Percentiles rank a stretch among this genome's conserved stretches.
These are phyloP conservation scores for Caenorhabditis sulstoni DNA, from an alignment of 2,888 invertebrate genomes.

Conservation along the genomic window DNA sequence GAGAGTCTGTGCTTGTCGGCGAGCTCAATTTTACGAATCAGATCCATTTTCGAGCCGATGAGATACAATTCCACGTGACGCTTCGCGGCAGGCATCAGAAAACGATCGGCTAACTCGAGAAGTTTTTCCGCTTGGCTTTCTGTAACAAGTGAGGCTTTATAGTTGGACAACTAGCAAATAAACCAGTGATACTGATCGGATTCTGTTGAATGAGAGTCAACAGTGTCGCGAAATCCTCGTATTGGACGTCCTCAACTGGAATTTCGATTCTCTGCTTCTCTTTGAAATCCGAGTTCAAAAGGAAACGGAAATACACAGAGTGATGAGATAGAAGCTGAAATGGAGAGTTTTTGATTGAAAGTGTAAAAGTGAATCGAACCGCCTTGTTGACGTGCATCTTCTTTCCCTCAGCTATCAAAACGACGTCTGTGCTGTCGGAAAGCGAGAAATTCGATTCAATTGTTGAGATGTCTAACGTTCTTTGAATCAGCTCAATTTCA, in stretches of 20 bases:
- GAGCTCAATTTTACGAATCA: too few relatives aligned
- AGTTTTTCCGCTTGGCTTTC: too few relatives aligned
- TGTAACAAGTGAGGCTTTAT: too few relatives aligned
- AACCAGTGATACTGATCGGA: neutral
- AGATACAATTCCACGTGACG: too few relatives aligned
- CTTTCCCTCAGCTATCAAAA: neutral
- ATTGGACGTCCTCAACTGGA: conserved; percentile 10
- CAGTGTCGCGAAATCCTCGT: conserved; percentile 1
- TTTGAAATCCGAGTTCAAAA: conserved; percentile 23
- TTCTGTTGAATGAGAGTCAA: conserved; percentile 3
- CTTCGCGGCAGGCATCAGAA: too few relatives aligned
- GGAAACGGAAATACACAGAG: conserved; percentile 5
- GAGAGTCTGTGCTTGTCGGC: too few relatives aligned
- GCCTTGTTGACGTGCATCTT: neutral
- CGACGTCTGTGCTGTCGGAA: neutral
- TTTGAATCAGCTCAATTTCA: too few relatives aligned
- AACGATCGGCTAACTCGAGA: too few relatives aligned
- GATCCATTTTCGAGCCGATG: too few relatives aligned
- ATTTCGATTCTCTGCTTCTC: too few relatives aligned
- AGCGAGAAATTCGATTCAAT: neutral
- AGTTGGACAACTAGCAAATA: neutral
- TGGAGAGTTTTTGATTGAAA: neutral
- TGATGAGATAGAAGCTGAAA: conserved; percentile 7
- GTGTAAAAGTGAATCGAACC: neutral
- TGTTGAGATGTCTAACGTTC: too few relatives aligned